Percentiles rank a stretch among this genome's conserved stretches.
These are phyloP conservation scores for Watsonalla cultraria DNA, from an alignment of 2,888 invertebrate species.

Conservation along the genomic window DNA sequence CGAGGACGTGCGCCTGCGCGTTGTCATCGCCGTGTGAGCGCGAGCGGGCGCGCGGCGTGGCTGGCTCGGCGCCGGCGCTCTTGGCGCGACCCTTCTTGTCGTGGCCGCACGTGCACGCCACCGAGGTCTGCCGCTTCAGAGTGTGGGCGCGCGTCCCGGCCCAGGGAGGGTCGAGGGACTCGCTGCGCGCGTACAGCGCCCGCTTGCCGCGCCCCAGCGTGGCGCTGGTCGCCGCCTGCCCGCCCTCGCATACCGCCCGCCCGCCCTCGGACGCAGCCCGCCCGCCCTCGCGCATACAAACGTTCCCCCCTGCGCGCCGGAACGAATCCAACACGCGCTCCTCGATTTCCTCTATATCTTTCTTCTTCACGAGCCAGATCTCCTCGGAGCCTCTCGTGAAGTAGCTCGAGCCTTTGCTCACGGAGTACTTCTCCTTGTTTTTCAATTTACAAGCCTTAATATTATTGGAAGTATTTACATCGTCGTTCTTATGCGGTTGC, in stretches of 20 bases:
- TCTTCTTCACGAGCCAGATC: slow-evolving; percentile 75
- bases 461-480: slow-evolving; percentile 54
- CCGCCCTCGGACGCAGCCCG: slow-evolving; percentile 50
- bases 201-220: slow-evolving; percentile 52
- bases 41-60: slow-evolving; percentile 45
- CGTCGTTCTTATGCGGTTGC: slow-evolving; percentile 50
- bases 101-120: slow-evolving; percentile 70
- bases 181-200: slow-evolving; percentile 59
- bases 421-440: slow-evolving; percentile 60
- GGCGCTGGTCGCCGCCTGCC: slow-evolving; percentile 33
- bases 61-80: slow-evolving; percentile 38
- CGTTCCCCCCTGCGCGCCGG: slow-evolving; percentile 55
- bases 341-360: slow-evolving; percentile 72
- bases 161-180: slow-evolving; percentile 64
- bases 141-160: slow-evolving; percentile 58
- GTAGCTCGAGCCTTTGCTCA: slow-evolving; percentile 69
- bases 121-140: slow-evolving; percentile 63
- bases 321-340: slow-evolving; percentile 69
- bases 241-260: slow-evolving; percentile 53
- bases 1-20: slow-evolving; percentile 60
- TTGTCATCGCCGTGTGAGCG: slow-evolving; percentile 66
- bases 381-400: slow-evolving; percentile 71
- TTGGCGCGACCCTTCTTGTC: slow-evolving; percentile 64
- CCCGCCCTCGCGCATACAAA: slow-evolving; percentile 46
- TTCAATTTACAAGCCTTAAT: slow-evolving; percentile 61